These are phyloP conservation scores for Pegoplata infirma DNA, from an alignment of 2,888 invertebrate species.

Conservation along the genomic window DNA sequence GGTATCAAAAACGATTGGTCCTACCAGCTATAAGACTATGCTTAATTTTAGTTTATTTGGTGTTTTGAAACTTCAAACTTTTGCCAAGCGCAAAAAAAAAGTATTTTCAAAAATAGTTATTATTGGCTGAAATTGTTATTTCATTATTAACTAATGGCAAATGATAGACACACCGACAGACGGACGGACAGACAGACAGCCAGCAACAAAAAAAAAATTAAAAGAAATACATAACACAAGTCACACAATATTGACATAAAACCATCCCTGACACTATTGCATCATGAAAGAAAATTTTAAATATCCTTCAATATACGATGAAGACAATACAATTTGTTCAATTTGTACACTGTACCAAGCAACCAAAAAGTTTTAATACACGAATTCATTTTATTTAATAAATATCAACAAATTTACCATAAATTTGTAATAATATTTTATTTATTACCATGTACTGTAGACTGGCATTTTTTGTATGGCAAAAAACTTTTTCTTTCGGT, in stretches of 20 bases:
- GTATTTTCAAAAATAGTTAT: constrained; percentile 5
- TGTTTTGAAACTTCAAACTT: constrained; percentile 7
- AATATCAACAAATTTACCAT: constrained; percentile 41
- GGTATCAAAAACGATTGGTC: too few species aligned
- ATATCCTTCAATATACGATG: constrained; percentile 33
- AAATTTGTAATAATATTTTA: constrained; percentile 29
- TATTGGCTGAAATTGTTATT: constrained; percentile 32
- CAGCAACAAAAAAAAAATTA: constrained; percentile 1
- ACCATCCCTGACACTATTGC: constrained; percentile 44
- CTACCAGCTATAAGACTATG: neutral
- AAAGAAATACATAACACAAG: neutral
- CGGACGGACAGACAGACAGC: neutral
- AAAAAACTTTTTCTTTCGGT: too few species aligned
- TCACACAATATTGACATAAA: constrained; percentile 29
- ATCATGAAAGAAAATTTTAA: constrained; percentile 20
- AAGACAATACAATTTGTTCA: too few species aligned
- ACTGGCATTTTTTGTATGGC: too few species aligned
- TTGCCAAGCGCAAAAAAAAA: constrained; percentile 29
- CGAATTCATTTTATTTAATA: constrained; percentile 36
- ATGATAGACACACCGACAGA: too few species aligned
- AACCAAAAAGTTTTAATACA: constrained; percentile 49
- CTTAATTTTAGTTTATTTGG: neutral
- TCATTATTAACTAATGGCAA: constrained; percentile 29
- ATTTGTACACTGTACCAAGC: constrained; percentile 22
- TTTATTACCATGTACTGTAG: constrained; percentile 6